Evolutionary conservation across 1,140 invertebrate genomes (phyloP).

Genomic region (Pygmarrhopalites habei): DNA sequence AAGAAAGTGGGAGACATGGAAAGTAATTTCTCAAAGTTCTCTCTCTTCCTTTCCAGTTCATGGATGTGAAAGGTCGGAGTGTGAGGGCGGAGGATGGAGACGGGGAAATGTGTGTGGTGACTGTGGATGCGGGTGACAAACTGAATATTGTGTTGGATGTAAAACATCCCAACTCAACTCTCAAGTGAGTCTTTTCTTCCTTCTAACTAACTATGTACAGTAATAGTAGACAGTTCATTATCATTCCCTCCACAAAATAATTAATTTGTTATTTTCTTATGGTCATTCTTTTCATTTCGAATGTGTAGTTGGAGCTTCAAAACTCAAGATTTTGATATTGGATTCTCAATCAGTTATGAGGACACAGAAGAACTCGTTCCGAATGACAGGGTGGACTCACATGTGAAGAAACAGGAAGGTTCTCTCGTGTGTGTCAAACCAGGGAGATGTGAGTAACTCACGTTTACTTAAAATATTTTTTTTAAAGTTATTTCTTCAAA

Average conservation of each 20-base stretch:
- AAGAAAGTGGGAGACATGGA: too few relatives aligned
- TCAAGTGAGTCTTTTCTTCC: conserved; percentile 12
- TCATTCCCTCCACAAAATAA: too few relatives aligned
- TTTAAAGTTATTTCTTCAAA: too few relatives aligned
- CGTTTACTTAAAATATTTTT: too few relatives aligned
- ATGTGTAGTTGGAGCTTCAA: conserved; percentile 19
- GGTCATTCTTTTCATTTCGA: too few relatives aligned
- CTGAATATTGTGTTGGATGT: conserved; percentile 24
- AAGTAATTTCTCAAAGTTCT: too few relatives aligned
- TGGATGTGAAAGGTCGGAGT: neutral
- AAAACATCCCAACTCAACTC: conserved; percentile 19
- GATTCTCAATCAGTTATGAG: conserved; percentile 12
- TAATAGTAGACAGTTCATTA: too few relatives aligned
- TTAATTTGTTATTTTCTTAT: too few relatives aligned
- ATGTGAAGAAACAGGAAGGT: conserved; percentile 7
- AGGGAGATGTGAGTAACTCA: neutral
- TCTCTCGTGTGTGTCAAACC: conserved; percentile 1
- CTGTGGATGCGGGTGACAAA: conserved; percentile 26
- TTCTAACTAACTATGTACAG: too few relatives aligned
- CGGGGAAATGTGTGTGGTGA: conserved; percentile 13
- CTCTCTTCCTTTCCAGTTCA: neutral
- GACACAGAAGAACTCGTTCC: neutral
- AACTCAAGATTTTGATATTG: conserved; percentile 20
- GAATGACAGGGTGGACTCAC: neutral
- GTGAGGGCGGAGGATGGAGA: neutral